A percentile compares a stretch with the other conserved stretches of the same genome.
Evolutionary conservation across 2,888 invertebrate genomes (phyloP).

Genomic region (Zaprionus bogoriensis): DNA sequence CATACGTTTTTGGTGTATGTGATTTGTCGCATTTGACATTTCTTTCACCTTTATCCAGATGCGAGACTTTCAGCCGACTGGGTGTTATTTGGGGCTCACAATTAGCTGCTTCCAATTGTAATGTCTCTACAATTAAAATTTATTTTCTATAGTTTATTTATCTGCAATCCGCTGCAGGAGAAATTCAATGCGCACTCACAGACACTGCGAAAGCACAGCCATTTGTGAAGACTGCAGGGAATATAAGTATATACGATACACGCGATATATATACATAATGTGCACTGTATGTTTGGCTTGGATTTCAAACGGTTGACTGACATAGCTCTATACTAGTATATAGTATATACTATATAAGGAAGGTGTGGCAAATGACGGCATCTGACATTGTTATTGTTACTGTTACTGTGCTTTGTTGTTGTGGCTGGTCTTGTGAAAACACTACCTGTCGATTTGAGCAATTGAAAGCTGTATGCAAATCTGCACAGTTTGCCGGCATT

Average conservation of each 20-base stretch:
- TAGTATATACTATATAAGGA: neutral
- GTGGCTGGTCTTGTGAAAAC: slow-evolving; percentile 15
- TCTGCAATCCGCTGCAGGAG: slow-evolving; percentile 9
- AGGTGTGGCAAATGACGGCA: slow-evolving; percentile 54
- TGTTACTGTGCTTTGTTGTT: slow-evolving; percentile 6
- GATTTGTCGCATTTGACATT: slow-evolving; percentile 52
- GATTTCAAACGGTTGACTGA: slow-evolving; percentile 51
- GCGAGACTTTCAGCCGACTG: neutral
- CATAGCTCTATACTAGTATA: neutral
- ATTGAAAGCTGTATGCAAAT: slow-evolving; percentile 2
- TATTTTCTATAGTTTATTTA: slow-evolving; percentile 21
- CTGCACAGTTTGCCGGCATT: neutral
- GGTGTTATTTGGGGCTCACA: slow-evolving; percentile 16
- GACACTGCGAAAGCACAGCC: slow-evolving; percentile 42
- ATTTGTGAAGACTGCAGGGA: slow-evolving; percentile 50
- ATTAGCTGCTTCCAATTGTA: slow-evolving; percentile 37
- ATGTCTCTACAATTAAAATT: slow-evolving; percentile 39
- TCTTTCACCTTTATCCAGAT: slow-evolving; percentile 62
- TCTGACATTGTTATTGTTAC: slow-evolving; percentile 29
- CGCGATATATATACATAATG: neutral
- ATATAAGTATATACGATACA: slow-evolving; percentile 10
- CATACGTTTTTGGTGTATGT: neutral
- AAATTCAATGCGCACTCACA: slow-evolving; percentile 47
- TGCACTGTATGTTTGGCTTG: slow-evolving; percentile 44
- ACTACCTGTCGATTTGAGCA: slow-evolving; percentile 23